Conservation (phyloP, 2,888 invertebrate species). For the Ochropleura leucogaster region DNA sequence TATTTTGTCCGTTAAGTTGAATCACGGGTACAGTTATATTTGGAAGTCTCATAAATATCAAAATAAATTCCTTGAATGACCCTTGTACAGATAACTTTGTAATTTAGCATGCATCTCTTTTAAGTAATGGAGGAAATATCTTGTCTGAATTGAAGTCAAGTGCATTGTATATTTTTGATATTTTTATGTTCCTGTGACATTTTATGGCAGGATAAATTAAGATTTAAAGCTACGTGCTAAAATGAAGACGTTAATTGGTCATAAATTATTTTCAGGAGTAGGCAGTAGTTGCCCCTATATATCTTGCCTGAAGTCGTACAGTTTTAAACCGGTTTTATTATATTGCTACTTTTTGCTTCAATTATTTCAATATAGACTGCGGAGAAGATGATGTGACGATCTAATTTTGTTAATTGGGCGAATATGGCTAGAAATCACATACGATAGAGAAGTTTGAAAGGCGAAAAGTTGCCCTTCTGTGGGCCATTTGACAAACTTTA, state of each 20-base stretch:
- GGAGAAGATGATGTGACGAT: too few relatives aligned
- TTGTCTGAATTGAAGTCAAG: slow-evolving; percentile 22
- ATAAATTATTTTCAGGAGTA: background rate
- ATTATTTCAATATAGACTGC: too few relatives aligned
- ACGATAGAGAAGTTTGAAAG: too few relatives aligned
- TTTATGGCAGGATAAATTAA: slow-evolving; percentile 7
- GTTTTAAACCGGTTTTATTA: too few relatives aligned
- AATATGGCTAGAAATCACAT: too few relatives aligned
- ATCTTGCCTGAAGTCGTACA: too few relatives aligned
- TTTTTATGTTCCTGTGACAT: slow-evolving; percentile 27
- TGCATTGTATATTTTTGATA: slow-evolving; percentile 14
- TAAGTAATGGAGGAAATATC: slow-evolving; percentile 17
- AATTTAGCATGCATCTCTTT: slow-evolving; percentile 39
- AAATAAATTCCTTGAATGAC: slow-evolving; percentile 29
- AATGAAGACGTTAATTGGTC: background rate
- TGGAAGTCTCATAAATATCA: slow-evolving; percentile 37
- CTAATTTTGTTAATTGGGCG: too few relatives aligned
- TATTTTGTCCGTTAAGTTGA: slow-evolving; percentile 25
- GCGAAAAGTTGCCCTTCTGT: too few relatives aligned
- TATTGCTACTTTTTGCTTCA: too few relatives aligned
- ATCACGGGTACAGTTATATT: slow-evolving; percentile 42
- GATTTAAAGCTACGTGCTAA: background rate
- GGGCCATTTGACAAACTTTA: too few relatives aligned
- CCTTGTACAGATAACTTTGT: slow-evolving; percentile 17
- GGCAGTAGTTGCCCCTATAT: background rate